Evolutionary conservation across 1,140 invertebrate species (phyloP).

Genomic region (Cydia splendana): DNA sequence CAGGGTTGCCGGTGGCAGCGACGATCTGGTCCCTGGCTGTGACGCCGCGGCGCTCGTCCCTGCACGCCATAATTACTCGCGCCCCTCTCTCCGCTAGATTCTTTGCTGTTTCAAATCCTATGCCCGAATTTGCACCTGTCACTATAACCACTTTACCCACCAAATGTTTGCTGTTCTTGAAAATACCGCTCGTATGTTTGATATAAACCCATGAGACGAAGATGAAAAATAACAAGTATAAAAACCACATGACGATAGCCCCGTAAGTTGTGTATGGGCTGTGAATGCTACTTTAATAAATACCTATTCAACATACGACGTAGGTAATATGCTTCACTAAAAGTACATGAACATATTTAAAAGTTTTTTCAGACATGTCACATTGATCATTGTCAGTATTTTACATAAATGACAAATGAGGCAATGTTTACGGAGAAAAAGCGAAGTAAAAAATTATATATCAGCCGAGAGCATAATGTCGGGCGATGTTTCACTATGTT

Average conservation of each 20-base stretch:
- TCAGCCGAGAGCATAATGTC: too few species aligned
- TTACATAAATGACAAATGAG: too few species aligned
- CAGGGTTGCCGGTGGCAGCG: constrained; percentile 51
- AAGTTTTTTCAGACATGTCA: too few species aligned
- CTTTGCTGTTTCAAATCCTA: constrained; percentile 87
- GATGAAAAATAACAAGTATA: background rate
- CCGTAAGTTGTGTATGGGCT: too few species aligned
- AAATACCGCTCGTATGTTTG: constrained; percentile 53
- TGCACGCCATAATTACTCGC: constrained; percentile 88
- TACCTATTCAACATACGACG: too few species aligned
- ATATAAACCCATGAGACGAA: constrained; percentile 34
- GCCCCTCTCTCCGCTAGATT: constrained; percentile 85
- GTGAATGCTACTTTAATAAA: too few species aligned
- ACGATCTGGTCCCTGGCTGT: constrained; percentile 56
- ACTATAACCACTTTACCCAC: constrained; percentile 87
- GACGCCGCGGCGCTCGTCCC: constrained; percentile 76
- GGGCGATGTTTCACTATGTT: too few species aligned
- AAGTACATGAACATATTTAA: too few species aligned
- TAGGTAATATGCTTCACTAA: too few species aligned
- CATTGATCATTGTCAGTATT: too few species aligned
- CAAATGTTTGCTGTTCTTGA: constrained; percentile 61
- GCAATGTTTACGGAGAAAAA: too few species aligned
- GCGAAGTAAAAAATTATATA: too few species aligned
- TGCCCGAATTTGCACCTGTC: constrained; percentile 91
- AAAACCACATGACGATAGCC: background rate